Conservation (phyloP, 2,888 invertebrate species). For the Neoascia interrupta region DNA sequence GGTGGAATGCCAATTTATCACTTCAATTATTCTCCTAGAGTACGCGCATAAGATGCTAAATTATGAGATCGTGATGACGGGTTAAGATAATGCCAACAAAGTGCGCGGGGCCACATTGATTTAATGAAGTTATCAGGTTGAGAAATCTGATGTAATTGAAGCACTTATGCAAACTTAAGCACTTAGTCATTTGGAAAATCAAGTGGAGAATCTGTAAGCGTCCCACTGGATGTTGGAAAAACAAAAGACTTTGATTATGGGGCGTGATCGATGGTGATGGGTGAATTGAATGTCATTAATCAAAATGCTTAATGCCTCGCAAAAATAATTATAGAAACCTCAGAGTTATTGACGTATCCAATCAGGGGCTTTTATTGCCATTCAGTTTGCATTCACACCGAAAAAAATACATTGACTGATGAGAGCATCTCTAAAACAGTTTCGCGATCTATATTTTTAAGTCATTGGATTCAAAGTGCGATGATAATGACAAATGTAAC, state of each 20-base stretch:
- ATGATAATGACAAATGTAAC: no score
- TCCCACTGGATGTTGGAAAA: not conserved
- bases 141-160: conserved; percentile 33
- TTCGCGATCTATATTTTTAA: no score
- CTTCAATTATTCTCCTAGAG: conserved; percentile 41
- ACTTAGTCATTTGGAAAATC: conserved; percentile 15
- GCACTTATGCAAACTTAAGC: conserved; percentile 6
- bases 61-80: conserved; percentile 44
- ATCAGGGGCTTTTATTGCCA: no score
- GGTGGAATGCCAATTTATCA: conserved; percentile 58
- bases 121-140: conserved; percentile 33
- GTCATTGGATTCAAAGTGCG: no score
- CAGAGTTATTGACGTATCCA: no score
- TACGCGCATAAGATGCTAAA: conserved; percentile 10
- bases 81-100: conserved; percentile 42
- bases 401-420: no score
- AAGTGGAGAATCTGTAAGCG: not conserved
- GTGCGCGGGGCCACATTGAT: conserved; percentile 21
- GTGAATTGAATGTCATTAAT: no score
- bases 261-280: conserved; percentile 31
- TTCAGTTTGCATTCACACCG: no score
- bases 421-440: no score
- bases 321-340: no score
- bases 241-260: conserved; percentile 8
- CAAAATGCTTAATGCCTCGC: no score